Base-by-base conservation (phyloP, 2,113 vertebrate species). In the Corythornis madagascariensis region DNA sequence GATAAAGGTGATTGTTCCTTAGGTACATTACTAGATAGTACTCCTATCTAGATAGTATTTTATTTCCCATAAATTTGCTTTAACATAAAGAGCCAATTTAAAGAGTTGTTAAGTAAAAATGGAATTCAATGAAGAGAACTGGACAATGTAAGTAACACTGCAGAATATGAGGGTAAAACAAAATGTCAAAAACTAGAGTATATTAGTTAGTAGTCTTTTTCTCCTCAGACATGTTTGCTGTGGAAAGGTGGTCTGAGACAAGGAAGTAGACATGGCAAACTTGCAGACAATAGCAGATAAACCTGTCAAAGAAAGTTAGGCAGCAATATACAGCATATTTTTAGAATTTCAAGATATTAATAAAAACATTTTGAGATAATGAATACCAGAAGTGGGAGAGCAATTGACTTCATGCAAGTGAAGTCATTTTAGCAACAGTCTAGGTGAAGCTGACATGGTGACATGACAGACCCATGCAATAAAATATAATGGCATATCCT, bases 31-130 rank as follows among this genome's bases (percentile, higher is more conserved):
- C 53, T 81, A 81, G 47, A 33, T 28, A 26, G 22, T 79, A 31
- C 71, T 92, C 75, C 52, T 87, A 38, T 92, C 64, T 82, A 64
- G 65, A 64, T 79, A 59, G 69, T 42, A 88, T 90, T 86, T 86
- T 66, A 76, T 77, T 91, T 77, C 48, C 48, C 0, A 0, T 77
- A 69, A 56, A 29, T 82, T 93, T 95, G 29, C 72, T 92, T 83
- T 74, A n/a, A 69, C 28, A 81, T 38, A 6, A 87, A 85, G 50
- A 40, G 22, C 11, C 28, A 43, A 11, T 92, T 93, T 85, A 87
- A 95, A 88, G 47, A 70, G 35, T 56, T 86, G 15, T 78, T 89
- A 86, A 65, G 67, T 92, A 94, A 95, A 93, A 67, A 89, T 3
- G 26, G 67, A 84, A 77, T 83, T 89, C 48, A 42, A 84, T 60